These are phyloP conservation scores for Microtus ochrogaster DNA, from an alignment of 2,113 vertebrate species.

Conservation along the genomic window DNA sequence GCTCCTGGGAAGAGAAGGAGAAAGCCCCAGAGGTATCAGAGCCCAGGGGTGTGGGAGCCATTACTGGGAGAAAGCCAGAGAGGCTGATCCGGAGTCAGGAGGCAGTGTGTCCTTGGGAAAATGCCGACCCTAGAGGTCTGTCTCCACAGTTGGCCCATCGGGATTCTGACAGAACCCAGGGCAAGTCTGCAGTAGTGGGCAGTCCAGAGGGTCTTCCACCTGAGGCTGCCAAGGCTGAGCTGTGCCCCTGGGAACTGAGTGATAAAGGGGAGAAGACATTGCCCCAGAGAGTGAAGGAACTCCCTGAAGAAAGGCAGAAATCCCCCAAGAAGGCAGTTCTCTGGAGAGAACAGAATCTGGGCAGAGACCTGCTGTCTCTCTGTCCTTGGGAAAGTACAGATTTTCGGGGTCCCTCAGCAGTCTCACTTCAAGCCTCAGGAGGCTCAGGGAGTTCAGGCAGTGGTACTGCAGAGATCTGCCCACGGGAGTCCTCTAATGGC, in stretches of 20 bases:
- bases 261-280: not conserved
- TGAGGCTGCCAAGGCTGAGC: not conserved
- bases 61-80: slow-evolving; percentile 58
- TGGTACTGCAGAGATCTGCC: not conserved
- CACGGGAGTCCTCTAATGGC: not conserved
- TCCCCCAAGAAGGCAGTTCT: not conserved
- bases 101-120: slow-evolving; percentile 57
- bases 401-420: slow-evolving; percentile 63
- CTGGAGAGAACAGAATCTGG: slow-evolving; percentile 62
- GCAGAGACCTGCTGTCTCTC: slow-evolving; percentile 58
- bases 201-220: not conserved
- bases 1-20: not conserved
- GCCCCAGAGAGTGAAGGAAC: not conserved
- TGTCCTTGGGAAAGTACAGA: slow-evolving; percentile 81
- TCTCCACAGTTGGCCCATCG: not conserved
- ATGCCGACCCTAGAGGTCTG: rapidly evolving
- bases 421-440: not conserved
- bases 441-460: rapidly evolving
- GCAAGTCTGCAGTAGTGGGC: not conserved
- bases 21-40: not conserved
- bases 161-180: not conserved
- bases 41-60: not conserved
- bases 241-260: slow-evolving; percentile 68
- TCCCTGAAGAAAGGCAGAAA: slow-evolving; percentile 54
- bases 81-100: slow-evolving; percentile 68